Evolutionary conservation across 2,797 vertebrate species (phyloP).

Genomic region (Poeciliopsis turneri): DNA sequence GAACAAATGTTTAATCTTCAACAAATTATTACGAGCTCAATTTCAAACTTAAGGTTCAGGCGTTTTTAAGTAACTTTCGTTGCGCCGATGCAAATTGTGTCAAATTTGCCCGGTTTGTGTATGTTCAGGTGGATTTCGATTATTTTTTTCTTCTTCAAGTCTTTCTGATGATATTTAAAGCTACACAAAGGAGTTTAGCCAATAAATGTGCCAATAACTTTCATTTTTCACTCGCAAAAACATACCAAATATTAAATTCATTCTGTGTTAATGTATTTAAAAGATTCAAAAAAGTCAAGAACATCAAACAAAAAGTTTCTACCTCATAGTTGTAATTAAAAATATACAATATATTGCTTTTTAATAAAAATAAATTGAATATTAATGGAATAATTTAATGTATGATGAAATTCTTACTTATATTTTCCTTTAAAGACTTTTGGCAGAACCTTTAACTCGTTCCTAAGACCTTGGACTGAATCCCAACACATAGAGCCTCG

Average conservation of each 20-base stretch:
- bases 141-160: not conserved
- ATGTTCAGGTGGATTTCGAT: not conserved
- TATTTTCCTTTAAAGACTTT: conserved; percentile 15
- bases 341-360: not conserved
- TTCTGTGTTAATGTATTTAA: not conserved
- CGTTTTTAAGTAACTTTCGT: not conserved
- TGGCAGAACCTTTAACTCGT: conserved; percentile 33
- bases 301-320: not conserved
- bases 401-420: not conserved
- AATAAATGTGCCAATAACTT: not conserved
- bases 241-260: not conserved
- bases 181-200: not conserved
- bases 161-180: not conserved
- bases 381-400: not conserved
- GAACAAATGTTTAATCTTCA: too few species aligned
- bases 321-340: not conserved
- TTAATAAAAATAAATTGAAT: not conserved
- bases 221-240: not conserved
- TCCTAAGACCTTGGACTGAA: conserved; percentile 17
- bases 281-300: not conserved
- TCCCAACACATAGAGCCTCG: conserved; percentile 20
- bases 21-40: not conserved
- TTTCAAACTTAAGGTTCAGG: not conserved
- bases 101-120: not conserved
- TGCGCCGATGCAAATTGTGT: not conserved